phyloP scores from a whole-genome alignment of 2,113 vertebrate species.

The Nycticryphes semicollaris region DNA sequence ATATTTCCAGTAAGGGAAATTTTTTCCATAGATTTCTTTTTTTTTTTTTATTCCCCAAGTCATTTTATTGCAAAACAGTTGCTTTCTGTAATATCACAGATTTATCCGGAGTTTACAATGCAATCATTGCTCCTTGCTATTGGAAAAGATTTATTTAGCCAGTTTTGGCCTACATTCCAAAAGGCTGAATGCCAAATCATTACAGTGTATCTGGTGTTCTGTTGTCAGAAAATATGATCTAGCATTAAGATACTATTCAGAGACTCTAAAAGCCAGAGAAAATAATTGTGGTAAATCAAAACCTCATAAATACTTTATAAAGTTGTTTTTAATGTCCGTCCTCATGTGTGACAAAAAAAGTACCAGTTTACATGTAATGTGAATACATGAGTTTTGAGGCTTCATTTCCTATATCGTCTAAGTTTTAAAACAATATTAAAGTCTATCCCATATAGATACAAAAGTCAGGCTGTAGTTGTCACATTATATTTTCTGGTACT shows the following conservation, averaged over 20 bases:
- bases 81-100: slow-evolving; percentile 60
- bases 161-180: slow-evolving; percentile 59
- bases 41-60: neutral
- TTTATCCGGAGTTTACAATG: slow-evolving; percentile 65
- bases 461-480: slow-evolving; percentile 42
- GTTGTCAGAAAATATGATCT: slow-evolving; percentile 74
- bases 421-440: slow-evolving; percentile 50
- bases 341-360: slow-evolving; percentile 64
- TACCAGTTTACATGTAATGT: slow-evolving; percentile 41
- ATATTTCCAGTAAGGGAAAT: neutral
- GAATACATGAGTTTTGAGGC: slow-evolving; percentile 35
- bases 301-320: slow-evolving; percentile 69
- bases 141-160: slow-evolving; percentile 70
- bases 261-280: slow-evolving; percentile 59
- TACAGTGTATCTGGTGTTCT: slow-evolving; percentile 71
- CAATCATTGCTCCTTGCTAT: slow-evolving; percentile 62
- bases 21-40: neutral
- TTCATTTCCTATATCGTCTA: slow-evolving; percentile 37
- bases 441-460: slow-evolving; percentile 15
- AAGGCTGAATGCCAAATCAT: slow-evolving; percentile 66
- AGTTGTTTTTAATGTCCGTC: slow-evolving; percentile 59
- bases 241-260: slow-evolving; percentile 67
- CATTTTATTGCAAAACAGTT: slow-evolving; percentile 55
- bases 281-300: slow-evolving; percentile 68
- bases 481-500: slow-evolving; percentile 59